phyloP scores from a whole-genome alignment of 2,888 invertebrate species.

The Ichneumon xanthorius region DNA sequence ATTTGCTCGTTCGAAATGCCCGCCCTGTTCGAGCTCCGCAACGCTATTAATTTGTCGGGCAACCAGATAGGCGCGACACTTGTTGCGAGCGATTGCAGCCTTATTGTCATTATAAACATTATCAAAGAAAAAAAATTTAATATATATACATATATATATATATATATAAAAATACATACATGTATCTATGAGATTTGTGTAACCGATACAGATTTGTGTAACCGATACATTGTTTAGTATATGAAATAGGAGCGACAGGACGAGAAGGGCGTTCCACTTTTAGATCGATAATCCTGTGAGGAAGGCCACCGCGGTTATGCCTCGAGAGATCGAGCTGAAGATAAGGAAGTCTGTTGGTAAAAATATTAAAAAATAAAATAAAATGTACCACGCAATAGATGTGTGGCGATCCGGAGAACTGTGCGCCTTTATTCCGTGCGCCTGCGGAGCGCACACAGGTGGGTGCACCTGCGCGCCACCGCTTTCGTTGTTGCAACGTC shows the following conservation, averaged over 20 bases:
- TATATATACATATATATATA: conserved; percentile 21
- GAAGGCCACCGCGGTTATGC: conserved; percentile 56
- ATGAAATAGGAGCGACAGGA: conserved; percentile 32
- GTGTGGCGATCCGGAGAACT: conserved; percentile 18
- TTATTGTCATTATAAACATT: conserved; percentile 42
- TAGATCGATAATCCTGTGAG: conserved; percentile 51
- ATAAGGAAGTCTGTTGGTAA: conserved; percentile 57
- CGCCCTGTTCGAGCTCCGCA: conserved; percentile 20
- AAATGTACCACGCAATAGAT: background rate
- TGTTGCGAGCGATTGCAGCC: conserved; percentile 33
- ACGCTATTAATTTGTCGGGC: conserved; percentile 23
- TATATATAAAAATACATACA: conserved; percentile 26
- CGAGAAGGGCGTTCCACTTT: conserved; percentile 64
- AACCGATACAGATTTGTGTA: conserved; percentile 55
- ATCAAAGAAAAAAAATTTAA: conserved; percentile 31
- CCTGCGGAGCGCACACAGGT: conserved; percentile 35
- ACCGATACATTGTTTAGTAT: conserved; percentile 49
- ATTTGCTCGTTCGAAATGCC: conserved; percentile 67
- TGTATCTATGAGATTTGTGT: conserved; percentile 45
- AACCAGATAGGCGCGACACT: conserved; percentile 40
- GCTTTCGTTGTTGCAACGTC: conserved; percentile 58
- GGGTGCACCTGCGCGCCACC: conserved; percentile 59
- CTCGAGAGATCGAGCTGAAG: conserved; percentile 53
- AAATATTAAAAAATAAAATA: conserved; percentile 10
- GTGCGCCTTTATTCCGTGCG: conserved; percentile 7